Evolutionary conservation across 1,140 invertebrate species (phyloP), one percentile per base, ranked within the genome.

Genomic region (Parasteatoda tepidariorum): DNA sequence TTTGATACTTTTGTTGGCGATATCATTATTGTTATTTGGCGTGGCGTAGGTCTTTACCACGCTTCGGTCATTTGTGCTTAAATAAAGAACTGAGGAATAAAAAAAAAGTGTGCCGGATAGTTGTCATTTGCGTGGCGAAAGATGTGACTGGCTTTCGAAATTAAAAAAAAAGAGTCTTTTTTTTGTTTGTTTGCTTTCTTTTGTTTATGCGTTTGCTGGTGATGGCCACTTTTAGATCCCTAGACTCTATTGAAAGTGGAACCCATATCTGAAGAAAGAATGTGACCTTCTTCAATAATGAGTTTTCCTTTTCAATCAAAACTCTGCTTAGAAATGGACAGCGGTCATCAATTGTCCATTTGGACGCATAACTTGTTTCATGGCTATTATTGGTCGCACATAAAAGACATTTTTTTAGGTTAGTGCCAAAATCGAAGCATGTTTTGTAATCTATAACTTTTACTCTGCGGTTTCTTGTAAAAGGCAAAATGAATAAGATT

Each of bases 101-200:
- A 48, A 48, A 48, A 48, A 48, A 48, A 41, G 13, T 6, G 38
- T 6, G 38, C 5, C 13, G 13, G 4, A 48, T 48, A 48, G 34
- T 33, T 68, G 66, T 68, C 66, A 34, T 68, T 68, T 68, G 38
- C 6, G 66, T 18, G 9, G 18, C 9, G 22, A 48, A 68, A 68
- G 66, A 68, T 68, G 66, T 68, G 66, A 68, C 66, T 68, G 66
- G 66, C 41, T 68, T 68, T 68, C 33, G 66, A 33, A 68, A 68
- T 24, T 68, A 38, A 34, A 24, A 26, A 68, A 26, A 68, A 68
- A 68, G 66, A 48, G 34, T 30, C 9, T 66, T 31, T 31, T n/a
- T 31, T 66, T 66, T 66, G 26, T 64, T 64, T 33, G 9, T 64
- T n/a, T 30, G 15, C 15, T 34, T 68, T 68, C 9, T 68, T 68